Base-by-base conservation (phyloP, 2,113 vertebrate species). In the Acanthochromis polyacanthus region DNA sequence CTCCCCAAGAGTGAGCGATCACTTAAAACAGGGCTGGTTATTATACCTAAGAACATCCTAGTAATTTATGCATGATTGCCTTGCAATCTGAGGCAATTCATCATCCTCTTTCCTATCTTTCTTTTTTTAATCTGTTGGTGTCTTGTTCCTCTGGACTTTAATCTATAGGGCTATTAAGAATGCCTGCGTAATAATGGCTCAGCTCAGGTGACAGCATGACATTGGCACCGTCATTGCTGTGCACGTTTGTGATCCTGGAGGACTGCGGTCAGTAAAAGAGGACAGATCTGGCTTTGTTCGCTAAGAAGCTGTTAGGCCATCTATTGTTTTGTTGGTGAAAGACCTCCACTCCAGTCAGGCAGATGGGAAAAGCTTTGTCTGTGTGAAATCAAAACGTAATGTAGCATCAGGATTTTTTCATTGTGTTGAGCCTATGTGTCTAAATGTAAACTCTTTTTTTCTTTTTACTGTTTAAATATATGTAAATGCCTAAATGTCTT, bases 31-130 rank as follows among this genome's bases (percentile, higher is more conserved):
- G 82, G 71, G 17, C 67, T 79, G 88, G 92, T 93, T 93, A 92
- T 94, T 93, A 92, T 89, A 93, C 88, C 90, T 78, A 81, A 90
- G 89, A 91, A 88, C 88, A 90, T 88, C 91, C 86, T 81, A 69
- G 91, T 94, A 94, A 95, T 95, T 94, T 94, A 95, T 95, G 93
- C 92, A 87, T 92, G 94, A 95, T 95, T 94, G 89, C 91, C 75
- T 84, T 20, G 91, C 92, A 91, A 91, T 94, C 89, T 86, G 70
- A 79, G 79, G 90, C 88, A 73, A 94, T 95, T 93, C 86, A 92
- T 95, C 93, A 94, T 93, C 82, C 88, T 83, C 89, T 88, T 93
- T 90, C 91, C 93, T 91, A 91, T 90, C 92, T 89, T 92, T 92
- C 89, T 91, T 87, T 93, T 93, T 95, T 94, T 94, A 95, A 95